Evolutionary conservation across 2,888 invertebrate species (phyloP).

Genomic region (Lasioglossum malachurum): DNA sequence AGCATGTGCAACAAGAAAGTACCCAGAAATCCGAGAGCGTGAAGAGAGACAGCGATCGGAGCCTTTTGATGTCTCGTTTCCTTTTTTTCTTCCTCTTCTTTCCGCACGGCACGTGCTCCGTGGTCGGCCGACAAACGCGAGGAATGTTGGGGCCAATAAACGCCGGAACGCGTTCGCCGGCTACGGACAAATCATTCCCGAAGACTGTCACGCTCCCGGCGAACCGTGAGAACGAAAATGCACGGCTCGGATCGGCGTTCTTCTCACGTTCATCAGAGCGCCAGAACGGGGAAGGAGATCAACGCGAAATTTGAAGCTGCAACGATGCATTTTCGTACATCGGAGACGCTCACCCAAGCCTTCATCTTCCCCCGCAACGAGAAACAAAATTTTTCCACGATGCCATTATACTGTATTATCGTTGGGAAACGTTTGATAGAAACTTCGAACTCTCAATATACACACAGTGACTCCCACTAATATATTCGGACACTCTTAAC

Average conservation of each 20-base stretch:
- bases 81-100: background rate
- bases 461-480: too few relatives aligned
- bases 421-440: background rate
- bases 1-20: constrained; percentile 56
- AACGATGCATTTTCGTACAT: background rate
- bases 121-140: constrained; percentile 51
- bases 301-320: constrained; percentile 54
- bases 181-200: constrained; percentile 54
- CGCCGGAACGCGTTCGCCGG: constrained; percentile 30
- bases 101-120: constrained; percentile 51
- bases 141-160: constrained; percentile 56
- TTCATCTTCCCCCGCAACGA: background rate
- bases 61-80: constrained; percentile 39
- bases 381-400: background rate
- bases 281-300: constrained; percentile 65
- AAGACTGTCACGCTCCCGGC: constrained; percentile 55
- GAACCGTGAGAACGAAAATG: constrained; percentile 63
- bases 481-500: too few relatives aligned
- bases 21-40: constrained; percentile 52
- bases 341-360: background rate
- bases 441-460: background rate
- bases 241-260: constrained; percentile 52
- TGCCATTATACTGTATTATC: background rate
- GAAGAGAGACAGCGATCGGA: constrained; percentile 20
- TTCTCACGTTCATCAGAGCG: constrained; percentile 74